These are phyloP conservation scores for Drosophila mojavensis DNA, from an alignment of 1,140 invertebrate genomes.

Conservation along the genomic window DNA sequence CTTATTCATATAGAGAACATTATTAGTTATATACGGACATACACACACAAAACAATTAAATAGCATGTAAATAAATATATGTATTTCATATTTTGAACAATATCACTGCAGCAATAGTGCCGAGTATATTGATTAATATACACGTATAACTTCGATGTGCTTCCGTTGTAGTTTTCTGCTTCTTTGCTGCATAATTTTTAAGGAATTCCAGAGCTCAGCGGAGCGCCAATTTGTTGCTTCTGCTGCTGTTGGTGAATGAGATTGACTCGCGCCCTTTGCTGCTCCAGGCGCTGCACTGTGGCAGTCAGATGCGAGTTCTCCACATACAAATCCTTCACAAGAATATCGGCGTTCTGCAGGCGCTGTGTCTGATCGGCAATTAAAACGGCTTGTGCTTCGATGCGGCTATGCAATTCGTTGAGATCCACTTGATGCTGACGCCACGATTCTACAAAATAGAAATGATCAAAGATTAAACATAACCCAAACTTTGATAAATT, in stretches of 20 bases:
- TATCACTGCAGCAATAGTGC: conserved; percentile 22
- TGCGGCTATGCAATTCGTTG: conserved; percentile 85
- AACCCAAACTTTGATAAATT: not conserved
- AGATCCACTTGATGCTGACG: conserved; percentile 87
- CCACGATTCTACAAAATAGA: conserved; percentile 85
- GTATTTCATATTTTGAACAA: conserved; percentile 21
- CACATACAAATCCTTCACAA: conserved; percentile 91
- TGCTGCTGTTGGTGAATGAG: conserved; percentile 80
- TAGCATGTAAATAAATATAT: conserved; percentile 18
- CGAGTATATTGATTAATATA: conserved; percentile 43
- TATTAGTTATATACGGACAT: conserved; percentile 38
- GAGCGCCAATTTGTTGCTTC: conserved; percentile 48
- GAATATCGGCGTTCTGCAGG: conserved; percentile 89
- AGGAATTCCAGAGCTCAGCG: conserved; percentile 75
- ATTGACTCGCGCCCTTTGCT: conserved; percentile 84
- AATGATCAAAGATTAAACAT: not conserved
- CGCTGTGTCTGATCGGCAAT: conserved; percentile 88
- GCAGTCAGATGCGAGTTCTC: conserved; percentile 90
- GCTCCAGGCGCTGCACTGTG: conserved; percentile 87
- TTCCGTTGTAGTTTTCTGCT: conserved; percentile 25
- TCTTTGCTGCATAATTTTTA: conserved; percentile 46
- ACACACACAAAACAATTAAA: conserved; percentile 37
- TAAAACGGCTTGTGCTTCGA: conserved; percentile 86
- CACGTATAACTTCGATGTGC: conserved; percentile 54
- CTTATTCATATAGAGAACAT: conserved; percentile 48